Conservation (phyloP, 37 sponge, comb jelly and placozoan genomes). For the Crambe crambe region DNA sequence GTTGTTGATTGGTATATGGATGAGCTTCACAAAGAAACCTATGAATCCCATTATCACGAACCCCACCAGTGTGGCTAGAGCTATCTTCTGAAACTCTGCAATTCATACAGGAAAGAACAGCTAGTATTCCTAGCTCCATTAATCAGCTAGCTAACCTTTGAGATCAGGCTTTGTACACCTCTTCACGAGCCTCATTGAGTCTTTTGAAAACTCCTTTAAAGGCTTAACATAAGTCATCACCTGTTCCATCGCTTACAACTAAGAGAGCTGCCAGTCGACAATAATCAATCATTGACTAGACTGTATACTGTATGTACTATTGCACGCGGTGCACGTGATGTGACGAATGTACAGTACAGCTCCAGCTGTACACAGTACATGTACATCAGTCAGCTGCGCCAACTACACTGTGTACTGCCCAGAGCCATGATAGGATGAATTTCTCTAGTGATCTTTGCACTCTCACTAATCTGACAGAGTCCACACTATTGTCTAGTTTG, state of each 20-base stretch:
- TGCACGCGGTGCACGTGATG: too few species aligned
- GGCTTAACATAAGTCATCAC: slow-evolving; percentile 73
- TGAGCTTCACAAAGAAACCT: slow-evolving; percentile 99
- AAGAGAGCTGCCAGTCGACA: too few species aligned
- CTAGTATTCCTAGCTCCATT: neutral
- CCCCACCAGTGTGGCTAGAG: slow-evolving; percentile 94
- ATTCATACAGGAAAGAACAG: neutral
- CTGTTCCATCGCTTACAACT: slow-evolving; percentile 78
- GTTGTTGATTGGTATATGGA: slow-evolving; percentile 99
- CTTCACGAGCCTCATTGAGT: slow-evolving; percentile 93
- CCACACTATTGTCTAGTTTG: neutral
- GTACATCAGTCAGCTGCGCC: too few species aligned
- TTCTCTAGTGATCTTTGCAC: neutral
- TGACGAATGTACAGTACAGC: too few species aligned
- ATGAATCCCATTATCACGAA: slow-evolving; percentile 99
- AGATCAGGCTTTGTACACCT: slow-evolving; percentile 97
- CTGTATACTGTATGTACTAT: too few species aligned
- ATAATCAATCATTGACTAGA: too few species aligned
- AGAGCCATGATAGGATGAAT: neutral
- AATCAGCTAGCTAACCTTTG: slow-evolving; percentile 66
- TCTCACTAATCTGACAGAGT: slow-evolving; percentile 4
- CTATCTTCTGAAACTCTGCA: slow-evolving; percentile 97
- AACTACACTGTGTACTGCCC: too few species aligned
- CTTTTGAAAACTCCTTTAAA: slow-evolving; percentile 89
- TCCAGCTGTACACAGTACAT: too few species aligned